A percentile compares a stretch with the other conserved stretches of the same genome.
phyloP scores from a whole-genome alignment of 2,888 invertebrate genomes.

The Entomobrya proxima region DNA sequence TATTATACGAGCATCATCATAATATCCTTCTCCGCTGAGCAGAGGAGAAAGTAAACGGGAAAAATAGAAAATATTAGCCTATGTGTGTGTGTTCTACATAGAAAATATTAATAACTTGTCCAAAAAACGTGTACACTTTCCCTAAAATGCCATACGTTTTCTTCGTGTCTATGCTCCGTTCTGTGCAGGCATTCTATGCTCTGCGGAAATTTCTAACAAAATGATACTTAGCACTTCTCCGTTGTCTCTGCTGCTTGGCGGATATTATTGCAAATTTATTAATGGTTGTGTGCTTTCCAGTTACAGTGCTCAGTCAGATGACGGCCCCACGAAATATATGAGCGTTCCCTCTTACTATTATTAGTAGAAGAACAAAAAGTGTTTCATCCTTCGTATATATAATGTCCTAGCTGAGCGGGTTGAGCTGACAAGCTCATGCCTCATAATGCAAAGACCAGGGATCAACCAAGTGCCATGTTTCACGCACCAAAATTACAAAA shows the following conservation, averaged over 20 bases:
- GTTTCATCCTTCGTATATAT: too few species aligned
- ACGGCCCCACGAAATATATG: not conserved
- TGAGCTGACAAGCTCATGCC: conserved; percentile 13
- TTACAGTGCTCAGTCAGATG: not conserved
- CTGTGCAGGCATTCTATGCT: too few species aligned
- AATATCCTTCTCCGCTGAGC: not conserved
- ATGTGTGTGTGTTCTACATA: not conserved
- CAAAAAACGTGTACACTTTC: conserved; percentile 29
- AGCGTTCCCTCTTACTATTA: conserved; percentile 4
- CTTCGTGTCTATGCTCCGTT: not conserved
- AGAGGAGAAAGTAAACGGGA: not conserved
- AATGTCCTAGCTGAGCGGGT: not conserved
- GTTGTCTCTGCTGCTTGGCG: not conserved
- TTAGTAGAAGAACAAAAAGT: conserved; percentile 19
- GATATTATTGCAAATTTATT: conserved; percentile 24
- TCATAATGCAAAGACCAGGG: conserved; percentile 57
- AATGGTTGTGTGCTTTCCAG: not conserved
- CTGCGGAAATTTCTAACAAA: too few species aligned
- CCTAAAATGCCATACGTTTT: not conserved
- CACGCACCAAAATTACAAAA: conserved; percentile 19
- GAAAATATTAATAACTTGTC: conserved; percentile 51
- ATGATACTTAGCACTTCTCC: not conserved
- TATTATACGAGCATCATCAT: not conserved
- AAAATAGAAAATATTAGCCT: not conserved
- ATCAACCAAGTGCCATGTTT: conserved; percentile 53